Conservation (phyloP, 2,113 vertebrate species). For the Meriones unguiculatus region DNA sequence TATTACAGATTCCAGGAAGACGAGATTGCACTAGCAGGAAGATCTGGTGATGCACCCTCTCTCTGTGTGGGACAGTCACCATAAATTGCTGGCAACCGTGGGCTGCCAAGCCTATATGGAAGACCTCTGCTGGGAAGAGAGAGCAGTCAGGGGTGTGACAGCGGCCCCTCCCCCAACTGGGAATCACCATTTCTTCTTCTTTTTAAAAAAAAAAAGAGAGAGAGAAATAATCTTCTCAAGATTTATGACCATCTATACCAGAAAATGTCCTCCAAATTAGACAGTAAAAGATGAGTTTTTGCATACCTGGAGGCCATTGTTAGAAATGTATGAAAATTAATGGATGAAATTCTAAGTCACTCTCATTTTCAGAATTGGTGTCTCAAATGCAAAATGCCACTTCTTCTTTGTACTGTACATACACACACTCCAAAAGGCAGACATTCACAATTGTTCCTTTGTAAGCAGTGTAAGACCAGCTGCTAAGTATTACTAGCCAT, state of each 20-base stretch:
- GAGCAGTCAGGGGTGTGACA: background rate
- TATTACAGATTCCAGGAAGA: constrained; percentile 70
- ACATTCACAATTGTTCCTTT: constrained; percentile 49
- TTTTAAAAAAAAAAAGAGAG: constrained; percentile 44
- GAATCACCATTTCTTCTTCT: constrained; percentile 5
- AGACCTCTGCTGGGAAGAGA: background rate
- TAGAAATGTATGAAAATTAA: constrained; percentile 58
- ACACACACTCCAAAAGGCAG: background rate
- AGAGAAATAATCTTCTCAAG: constrained; percentile 20
- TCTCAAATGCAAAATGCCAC: constrained; percentile 10
- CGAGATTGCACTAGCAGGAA: constrained; percentile 49
- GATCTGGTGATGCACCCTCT: constrained; percentile 18
- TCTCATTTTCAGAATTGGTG: background rate
- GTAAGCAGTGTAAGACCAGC: constrained; percentile 47
- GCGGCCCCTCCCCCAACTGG: background rate
- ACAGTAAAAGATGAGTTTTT: constrained; percentile 54
- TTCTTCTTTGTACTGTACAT: background rate
- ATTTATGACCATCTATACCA: constrained; percentile 45
- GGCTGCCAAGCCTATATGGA: background rate
- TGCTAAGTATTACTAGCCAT: constrained; percentile 26
- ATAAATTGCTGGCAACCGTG: background rate
- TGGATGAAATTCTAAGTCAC: constrained; percentile 43
- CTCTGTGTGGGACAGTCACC: constrained; percentile 40
- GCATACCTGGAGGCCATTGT: background rate
- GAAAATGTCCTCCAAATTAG: constrained; percentile 55